phyloP scores from a whole-genome alignment of 2,797 vertebrate genomes.

The Tinamus major region DNA sequence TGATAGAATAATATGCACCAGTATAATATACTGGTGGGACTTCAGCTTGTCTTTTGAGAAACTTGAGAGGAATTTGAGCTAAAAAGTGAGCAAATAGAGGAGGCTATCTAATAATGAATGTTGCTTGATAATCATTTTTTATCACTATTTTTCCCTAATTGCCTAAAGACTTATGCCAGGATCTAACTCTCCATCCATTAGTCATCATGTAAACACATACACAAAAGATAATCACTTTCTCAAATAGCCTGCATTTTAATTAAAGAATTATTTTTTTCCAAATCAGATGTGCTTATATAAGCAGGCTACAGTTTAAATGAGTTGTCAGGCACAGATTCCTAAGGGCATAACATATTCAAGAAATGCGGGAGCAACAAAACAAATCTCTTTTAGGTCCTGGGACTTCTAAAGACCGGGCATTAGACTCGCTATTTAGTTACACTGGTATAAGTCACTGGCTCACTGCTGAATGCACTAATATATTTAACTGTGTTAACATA shows the following conservation, averaged over 20 bases:
- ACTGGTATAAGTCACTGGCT: background rate
- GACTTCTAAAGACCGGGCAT: background rate
- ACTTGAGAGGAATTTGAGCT: background rate
- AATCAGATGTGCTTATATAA: background rate
- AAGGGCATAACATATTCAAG: background rate
- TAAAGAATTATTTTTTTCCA: background rate
- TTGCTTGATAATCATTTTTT: background rate
- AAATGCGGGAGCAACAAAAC: background rate
- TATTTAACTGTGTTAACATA: background rate
- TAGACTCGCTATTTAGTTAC: background rate
- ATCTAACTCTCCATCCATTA: background rate
- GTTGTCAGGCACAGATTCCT: background rate
- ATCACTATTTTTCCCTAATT: background rate
- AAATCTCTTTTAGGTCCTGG: background rate
- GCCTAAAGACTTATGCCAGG: background rate
- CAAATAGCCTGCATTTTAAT: background rate
- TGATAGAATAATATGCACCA: background rate
- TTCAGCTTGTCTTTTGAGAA: background rate
- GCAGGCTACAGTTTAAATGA: background rate
- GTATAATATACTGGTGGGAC: background rate
- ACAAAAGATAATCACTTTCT: background rate
- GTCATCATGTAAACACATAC: background rate
- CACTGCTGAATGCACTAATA: background rate
- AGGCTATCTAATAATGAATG: background rate
- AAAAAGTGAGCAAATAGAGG: background rate